Percentiles rank a stretch among this genome's conserved stretches.
These are phyloP conservation scores for Tursiops truncatus DNA, from an alignment of 2,113 vertebrate genomes.

Conservation along the genomic window DNA sequence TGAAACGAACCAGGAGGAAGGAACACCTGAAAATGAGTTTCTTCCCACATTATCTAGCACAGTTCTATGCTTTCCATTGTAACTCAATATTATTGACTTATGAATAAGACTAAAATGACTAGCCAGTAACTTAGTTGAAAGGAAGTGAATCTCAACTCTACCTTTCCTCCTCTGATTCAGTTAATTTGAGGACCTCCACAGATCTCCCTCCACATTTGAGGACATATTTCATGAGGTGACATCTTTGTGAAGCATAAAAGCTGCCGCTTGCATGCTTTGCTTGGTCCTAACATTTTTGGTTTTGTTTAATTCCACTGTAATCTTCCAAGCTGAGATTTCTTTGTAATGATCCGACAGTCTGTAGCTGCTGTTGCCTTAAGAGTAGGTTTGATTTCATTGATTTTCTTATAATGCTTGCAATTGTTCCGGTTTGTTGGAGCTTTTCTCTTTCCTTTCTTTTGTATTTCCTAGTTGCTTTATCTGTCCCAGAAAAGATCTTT, in stretches of 20 bases:
- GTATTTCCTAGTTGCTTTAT: constrained; percentile 71
- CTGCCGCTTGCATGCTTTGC: not conserved
- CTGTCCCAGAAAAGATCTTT: constrained; percentile 50
- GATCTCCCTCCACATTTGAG: not conserved
- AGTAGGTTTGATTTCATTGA: constrained; percentile 72
- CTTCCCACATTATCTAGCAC: not conserved
- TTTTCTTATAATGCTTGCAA: constrained; percentile 64
- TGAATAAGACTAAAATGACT: not conserved
- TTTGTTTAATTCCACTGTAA: constrained; percentile 41
- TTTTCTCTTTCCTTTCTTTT: constrained; percentile 53
- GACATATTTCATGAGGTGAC: not conserved
- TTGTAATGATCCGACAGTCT: constrained; percentile 2
- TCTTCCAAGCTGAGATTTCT: constrained; percentile 41
- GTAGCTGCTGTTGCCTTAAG: constrained; percentile 42
- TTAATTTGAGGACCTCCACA: not conserved
- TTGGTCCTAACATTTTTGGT: not conserved
- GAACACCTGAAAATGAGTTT: not conserved
- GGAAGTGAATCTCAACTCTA: not conserved
- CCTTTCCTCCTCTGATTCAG: not conserved
- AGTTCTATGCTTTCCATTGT: not conserved
- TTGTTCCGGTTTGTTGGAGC: constrained; percentile 50
- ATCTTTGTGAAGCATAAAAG: not conserved
- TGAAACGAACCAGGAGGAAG: not conserved
- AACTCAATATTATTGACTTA: not conserved
- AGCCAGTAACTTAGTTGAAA: not conserved